Base-by-base conservation (phyloP, 2,888 invertebrate genomes). In the Drosophila niveifrons region DNA sequence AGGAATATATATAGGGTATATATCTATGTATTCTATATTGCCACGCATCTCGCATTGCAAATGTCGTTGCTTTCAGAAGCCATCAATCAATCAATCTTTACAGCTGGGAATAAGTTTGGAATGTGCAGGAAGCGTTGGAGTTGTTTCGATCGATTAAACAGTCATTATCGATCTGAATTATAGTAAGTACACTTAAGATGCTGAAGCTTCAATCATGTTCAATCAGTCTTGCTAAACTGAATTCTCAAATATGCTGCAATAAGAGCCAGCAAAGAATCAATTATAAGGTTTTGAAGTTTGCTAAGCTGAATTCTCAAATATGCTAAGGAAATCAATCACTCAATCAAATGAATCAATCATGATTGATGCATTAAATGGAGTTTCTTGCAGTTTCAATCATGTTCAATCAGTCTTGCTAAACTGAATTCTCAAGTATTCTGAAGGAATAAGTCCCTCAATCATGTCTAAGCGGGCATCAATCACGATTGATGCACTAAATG, bases 71-170 rank as follows among this genome's bases (percentile, higher is more conserved):
- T 55, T 43, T 41, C 43, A 51, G 57, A 17, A 29, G 13, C 0
- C 17, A 36, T 46, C 55, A n/a, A 47, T 23, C 31, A 66, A 66
- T 50, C 48, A 43, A n/a, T 34, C 15, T 23, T 28, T 47, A n/a
- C n/a, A 47, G n/a, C 13, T 8, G 23, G n/a, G 11, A 44, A 6
- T 10, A 4, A 44, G n/a, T 9, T 43, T 66, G 83, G 84, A 87
- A 81, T 88, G 86, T 72, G 39, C 47, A 48, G 58, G 75, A 85
- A 82, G 86, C 53, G 47, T 41, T 18, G 55, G 70, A 70, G 66
- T 52, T 46, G 3, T 4, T n/a, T 36, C 23, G 13, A 13, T 13
- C 13, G 2, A 29, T 29, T 10, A 13, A 36, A 15, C 36, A 36
- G 18, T 15, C 55, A 44, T 18, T 9, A 55, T 55, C 23, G 15